Evolutionary conservation across 2,888 invertebrate species (phyloP), one percentile per base, ranked within the genome.

Genomic region (Andrena praecox): DNA sequence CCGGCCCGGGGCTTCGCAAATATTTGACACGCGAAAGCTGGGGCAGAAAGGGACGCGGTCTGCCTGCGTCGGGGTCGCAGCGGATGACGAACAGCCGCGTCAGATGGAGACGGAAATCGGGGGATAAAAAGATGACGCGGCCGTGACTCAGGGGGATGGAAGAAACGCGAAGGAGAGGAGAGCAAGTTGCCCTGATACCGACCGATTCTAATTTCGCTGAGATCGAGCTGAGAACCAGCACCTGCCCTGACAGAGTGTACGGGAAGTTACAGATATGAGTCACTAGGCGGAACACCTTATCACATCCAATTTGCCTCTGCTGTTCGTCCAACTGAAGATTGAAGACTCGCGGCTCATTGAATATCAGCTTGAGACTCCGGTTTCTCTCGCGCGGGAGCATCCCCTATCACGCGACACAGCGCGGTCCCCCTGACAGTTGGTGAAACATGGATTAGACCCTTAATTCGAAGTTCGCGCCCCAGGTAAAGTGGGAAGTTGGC

Each of bases 21-120:
- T 92, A 92, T 92, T 92, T 91, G 91, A 92, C 85, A 85, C 85
- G 89, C 77, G 81, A 84, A 85, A 89, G 88, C 87, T 72, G 60
- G 8, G 75, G 77, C 80, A 80, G 79, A 83, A 83, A 76, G 72
- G 85, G 80, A 84, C 76, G 77, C 48, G 66, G 67, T 68, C 73
- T 80, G 60, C 67, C 70, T 10, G 69, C 66, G 67, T 29, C 72
- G 64, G 24, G n/a, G 24, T 68, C 20, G 76, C 56, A 66, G 48
- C 66, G 60, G 77, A 77, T 67, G 73, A 72, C 60, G 82, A 80
- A 52, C 56, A 67, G 66, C 54, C 74, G 42, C 50, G 35, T 16
- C 62, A 48, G 67, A 72, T 35, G 20, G 52, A 10, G 33, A 54
- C 63, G 59, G 75, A 73, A 82, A 87, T 80, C 80, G 78, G 27